A percentile compares a stretch with the other conserved stretches of the same genome.
phyloP scores from a whole-genome alignment of 1,140 invertebrate genomes.

The Chironomus striatipennis region DNA sequence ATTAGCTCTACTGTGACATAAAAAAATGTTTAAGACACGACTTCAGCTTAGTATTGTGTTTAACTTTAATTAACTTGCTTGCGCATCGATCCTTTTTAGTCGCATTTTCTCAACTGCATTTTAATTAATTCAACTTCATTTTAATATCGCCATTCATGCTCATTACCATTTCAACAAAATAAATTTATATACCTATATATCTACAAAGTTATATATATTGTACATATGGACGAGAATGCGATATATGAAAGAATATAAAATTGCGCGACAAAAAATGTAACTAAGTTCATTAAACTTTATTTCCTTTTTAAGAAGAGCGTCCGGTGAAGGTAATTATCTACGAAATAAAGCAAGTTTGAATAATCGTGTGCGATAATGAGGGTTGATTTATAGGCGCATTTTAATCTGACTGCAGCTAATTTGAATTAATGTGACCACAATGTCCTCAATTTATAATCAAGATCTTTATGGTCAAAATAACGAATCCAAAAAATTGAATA shows the following conservation, averaged over 20 bases:
- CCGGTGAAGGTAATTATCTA: constrained; percentile 16
- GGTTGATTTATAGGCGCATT: too few relatives aligned
- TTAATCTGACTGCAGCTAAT: too few relatives aligned
- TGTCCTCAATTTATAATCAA: too few relatives aligned
- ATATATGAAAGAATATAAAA: background rate
- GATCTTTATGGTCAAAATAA: too few relatives aligned
- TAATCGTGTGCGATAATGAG: background rate
- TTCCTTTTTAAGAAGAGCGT: constrained; percentile 22
- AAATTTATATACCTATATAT: background rate
- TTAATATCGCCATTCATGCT: constrained; percentile 8
- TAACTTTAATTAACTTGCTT: constrained; percentile 9
- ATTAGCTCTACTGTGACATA: background rate
- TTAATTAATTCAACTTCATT: constrained; percentile 15
- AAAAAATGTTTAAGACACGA: background rate
- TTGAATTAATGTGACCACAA: too few relatives aligned
- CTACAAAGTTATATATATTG: too few relatives aligned
- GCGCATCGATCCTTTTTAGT: constrained; percentile 1
- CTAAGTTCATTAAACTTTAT: constrained; percentile 21
- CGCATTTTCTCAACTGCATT: constrained; percentile 12
- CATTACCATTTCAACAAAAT: constrained; percentile 1
- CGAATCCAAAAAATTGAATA: too few relatives aligned
- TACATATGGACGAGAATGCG: too few relatives aligned
- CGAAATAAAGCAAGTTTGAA: background rate
- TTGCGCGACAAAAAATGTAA: background rate
- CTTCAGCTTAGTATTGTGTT: background rate